Evolutionary conservation across 2,888 invertebrate genomes (phyloP).

Genomic region (Platypus cylindrus): DNA sequence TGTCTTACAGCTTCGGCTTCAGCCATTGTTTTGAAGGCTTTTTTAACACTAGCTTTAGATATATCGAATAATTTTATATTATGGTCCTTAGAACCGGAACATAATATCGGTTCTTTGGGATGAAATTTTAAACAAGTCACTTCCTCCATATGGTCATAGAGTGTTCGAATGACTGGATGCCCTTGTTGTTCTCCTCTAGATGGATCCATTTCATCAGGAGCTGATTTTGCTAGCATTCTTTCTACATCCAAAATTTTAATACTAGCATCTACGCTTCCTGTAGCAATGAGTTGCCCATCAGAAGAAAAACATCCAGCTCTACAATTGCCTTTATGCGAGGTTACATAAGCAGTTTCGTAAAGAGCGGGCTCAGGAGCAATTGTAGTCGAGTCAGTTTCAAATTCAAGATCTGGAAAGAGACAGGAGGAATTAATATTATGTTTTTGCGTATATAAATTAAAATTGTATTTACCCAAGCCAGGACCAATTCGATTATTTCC

Average conservation of each 20-base stretch:
- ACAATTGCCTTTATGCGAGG: conserved; percentile 94
- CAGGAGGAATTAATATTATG: no score
- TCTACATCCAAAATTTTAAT: conserved; percentile 99
- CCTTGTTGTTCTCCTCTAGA: conserved; percentile 83
- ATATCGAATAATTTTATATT: conserved; percentile 96
- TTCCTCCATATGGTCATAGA: conserved; percentile 96
- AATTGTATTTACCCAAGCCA: conserved; percentile 39
- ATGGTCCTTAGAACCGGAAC: conserved; percentile 89
- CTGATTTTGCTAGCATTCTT: conserved; percentile 95
- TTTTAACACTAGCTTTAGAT: conserved; percentile 96
- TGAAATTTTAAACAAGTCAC: conserved; percentile 96
- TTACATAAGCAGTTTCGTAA: conserved; percentile 98
- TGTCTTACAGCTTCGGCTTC: conserved; percentile 86
- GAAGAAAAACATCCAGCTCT: conserved; percentile 90
- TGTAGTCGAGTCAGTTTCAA: conserved; percentile 87
- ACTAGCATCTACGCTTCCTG: conserved; percentile 95
- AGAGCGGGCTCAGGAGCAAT: conserved; percentile 92
- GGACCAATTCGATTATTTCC: conserved; percentile 52
- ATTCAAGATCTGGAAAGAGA: conserved; percentile 95
- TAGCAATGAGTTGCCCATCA: conserved; percentile 92
- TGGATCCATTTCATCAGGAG: conserved; percentile 75
- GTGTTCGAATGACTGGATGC: conserved; percentile 88
- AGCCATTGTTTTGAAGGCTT: conserved; percentile 90
- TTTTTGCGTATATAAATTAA: no score
- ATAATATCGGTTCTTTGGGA: conserved; percentile 85